phyloP scores from a whole-genome alignment of 2,888 invertebrate species.

The Sinodicranocentrus sp. region DNA sequence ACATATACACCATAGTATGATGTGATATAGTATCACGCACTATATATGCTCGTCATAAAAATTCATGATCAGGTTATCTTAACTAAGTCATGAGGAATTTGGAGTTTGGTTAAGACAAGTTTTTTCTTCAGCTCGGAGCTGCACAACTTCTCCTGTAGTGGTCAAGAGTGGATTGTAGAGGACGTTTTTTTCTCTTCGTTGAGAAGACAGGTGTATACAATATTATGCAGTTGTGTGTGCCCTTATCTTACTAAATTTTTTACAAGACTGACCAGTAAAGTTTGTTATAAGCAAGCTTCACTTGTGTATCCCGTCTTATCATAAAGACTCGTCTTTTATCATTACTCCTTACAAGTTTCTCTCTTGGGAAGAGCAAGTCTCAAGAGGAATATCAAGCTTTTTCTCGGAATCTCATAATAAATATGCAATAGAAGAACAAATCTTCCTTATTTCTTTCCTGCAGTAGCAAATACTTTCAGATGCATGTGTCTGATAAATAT shows the following conservation, averaged over 20 bases:
- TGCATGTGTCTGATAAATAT: too few species aligned
- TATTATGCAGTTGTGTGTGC: not conserved
- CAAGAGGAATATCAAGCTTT: too few species aligned
- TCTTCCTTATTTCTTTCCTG: too few species aligned
- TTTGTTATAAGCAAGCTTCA: too few species aligned
- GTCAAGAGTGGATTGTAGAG: slow-evolving; percentile 42
- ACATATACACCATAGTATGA: not conserved
- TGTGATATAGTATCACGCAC: too few species aligned
- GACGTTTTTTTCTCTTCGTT: slow-evolving; percentile 6
- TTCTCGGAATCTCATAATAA: too few species aligned
- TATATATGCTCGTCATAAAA: not conserved
- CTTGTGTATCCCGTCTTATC: slow-evolving; percentile 45
- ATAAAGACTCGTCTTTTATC: slow-evolving; percentile 58
- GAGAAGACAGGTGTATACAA: slow-evolving; percentile 52
- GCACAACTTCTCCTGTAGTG: slow-evolving; percentile 21
- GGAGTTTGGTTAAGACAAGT: slow-evolving; percentile 35
- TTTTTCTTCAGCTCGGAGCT: slow-evolving; percentile 2
- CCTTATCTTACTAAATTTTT: not conserved
- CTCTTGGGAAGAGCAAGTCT: too few species aligned
- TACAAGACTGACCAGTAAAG: slow-evolving; percentile 47
- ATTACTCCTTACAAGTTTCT: slow-evolving; percentile 13
- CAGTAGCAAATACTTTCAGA: too few species aligned
- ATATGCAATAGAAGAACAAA: too few species aligned
- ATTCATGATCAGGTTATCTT: slow-evolving; percentile 42
- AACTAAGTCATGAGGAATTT: slow-evolving; percentile 64